phyloP scores from a whole-genome alignment of 2,113 vertebrate genomes.

The Thunnus maccoyii region DNA sequence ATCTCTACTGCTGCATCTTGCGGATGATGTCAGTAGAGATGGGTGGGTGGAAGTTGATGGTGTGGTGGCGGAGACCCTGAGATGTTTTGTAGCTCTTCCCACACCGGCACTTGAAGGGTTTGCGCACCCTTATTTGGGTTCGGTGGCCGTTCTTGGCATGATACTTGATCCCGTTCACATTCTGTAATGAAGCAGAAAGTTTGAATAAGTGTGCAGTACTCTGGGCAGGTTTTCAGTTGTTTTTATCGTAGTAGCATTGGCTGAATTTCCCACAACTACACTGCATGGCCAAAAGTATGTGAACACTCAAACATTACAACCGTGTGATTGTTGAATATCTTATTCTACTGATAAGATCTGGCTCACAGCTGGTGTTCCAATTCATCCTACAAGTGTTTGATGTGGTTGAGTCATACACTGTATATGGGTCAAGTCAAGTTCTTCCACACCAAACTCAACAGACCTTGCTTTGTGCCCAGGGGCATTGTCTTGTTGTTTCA shows the following conservation, averaged over 20 bases:
- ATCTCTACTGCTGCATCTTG: conserved; percentile 95
- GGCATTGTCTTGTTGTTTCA: background rate
- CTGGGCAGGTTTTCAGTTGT: background rate
- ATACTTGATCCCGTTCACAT: conserved; percentile 99
- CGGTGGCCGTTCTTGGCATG: conserved; percentile 99
- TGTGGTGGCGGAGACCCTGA: conserved; percentile 98
- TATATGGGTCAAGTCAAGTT: background rate
- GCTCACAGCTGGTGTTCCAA: background rate
- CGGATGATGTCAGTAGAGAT: conserved; percentile 96
- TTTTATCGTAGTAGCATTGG: background rate
- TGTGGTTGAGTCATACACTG: too few relatives aligned
- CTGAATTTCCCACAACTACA: background rate
- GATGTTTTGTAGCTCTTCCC: conserved; percentile 99
- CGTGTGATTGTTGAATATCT: background rate
- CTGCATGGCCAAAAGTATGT: background rate
- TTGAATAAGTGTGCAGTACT: background rate
- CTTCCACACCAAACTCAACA: background rate
- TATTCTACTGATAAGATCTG: background rate
- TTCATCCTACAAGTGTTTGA: background rate
- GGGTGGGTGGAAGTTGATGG: conserved; percentile 97
- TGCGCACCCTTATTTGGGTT: conserved; percentile 96
- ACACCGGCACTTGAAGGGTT: conserved; percentile 98
- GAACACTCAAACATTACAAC: background rate
- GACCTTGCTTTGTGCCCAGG: background rate
- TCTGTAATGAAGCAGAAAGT: conserved; percentile 81